A percentile compares a stretch with the other conserved stretches of the same genome.
Evolutionary conservation across 2,797 vertebrate species (phyloP).

Genomic region (Sphenodon punctatus): DNA sequence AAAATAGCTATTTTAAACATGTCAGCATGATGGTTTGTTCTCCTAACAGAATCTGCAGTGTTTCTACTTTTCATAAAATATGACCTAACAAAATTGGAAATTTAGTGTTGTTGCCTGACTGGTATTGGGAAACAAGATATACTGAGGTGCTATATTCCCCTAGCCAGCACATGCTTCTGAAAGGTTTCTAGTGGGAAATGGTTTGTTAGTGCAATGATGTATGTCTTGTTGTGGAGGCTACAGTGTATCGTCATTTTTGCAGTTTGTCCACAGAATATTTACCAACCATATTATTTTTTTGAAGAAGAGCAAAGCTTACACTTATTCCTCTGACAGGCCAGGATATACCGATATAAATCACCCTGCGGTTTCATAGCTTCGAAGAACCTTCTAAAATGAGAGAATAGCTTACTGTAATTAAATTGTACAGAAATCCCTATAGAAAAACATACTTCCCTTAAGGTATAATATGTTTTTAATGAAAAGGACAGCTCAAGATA

Average conservation of each 20-base stretch:
- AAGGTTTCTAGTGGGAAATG: conserved; percentile 34
- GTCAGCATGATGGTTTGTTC: not conserved
- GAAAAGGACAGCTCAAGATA: conserved; percentile 43
- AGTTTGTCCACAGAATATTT: conserved; percentile 50
- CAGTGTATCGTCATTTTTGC: conserved; percentile 35
- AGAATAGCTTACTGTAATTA: conserved; percentile 59
- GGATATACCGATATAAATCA: conserved; percentile 50
- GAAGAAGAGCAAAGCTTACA: conserved; percentile 29
- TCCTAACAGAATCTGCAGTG: not conserved
- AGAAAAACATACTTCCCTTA: conserved; percentile 46
- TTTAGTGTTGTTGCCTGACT: conserved; percentile 5
- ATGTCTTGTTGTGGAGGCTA: conserved; percentile 31
- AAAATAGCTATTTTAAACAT: not conserved
- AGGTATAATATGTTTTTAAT: conserved; percentile 66
- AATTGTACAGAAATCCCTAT: conserved; percentile 32
- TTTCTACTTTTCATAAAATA: conserved; percentile 33
- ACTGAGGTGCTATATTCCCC: conserved; percentile 27
- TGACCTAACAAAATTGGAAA: not conserved
- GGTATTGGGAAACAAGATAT: not conserved
- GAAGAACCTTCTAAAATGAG: conserved; percentile 56
- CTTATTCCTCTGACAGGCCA: conserved; percentile 38
- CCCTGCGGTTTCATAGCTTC: conserved; percentile 21
- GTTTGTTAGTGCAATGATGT: conserved; percentile 57
- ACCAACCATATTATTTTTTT: conserved; percentile 41
- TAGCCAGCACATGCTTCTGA: conserved; percentile 32